These are phyloP conservation scores for Probosciger aterrimus DNA, from an alignment of 2,113 vertebrate species.

Conservation along the genomic window DNA sequence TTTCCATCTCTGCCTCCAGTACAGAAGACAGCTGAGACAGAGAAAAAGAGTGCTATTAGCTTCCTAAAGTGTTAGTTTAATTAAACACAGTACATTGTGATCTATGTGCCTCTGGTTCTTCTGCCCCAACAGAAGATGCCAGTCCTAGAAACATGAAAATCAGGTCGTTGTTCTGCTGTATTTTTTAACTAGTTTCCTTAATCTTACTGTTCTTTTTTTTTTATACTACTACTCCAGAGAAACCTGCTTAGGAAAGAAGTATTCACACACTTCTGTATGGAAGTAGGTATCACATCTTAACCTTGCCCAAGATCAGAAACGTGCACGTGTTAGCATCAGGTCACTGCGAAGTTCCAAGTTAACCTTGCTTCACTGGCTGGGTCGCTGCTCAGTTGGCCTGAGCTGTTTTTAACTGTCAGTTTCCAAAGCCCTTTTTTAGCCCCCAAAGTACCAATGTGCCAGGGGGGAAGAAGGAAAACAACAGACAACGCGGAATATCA, in stretches of 20 bases:
- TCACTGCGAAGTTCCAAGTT: not conserved
- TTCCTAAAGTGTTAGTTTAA: not conserved
- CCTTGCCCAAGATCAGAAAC: not conserved
- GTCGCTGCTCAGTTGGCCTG: not conserved
- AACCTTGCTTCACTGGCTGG: not conserved
- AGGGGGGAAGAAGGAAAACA: not conserved
- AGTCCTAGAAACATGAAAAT: not conserved
- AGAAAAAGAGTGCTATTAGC: not conserved
- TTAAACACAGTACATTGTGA: not conserved
- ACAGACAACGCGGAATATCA: not conserved
- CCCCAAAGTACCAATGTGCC: not conserved
- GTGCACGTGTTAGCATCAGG: not conserved
- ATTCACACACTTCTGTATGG: not conserved
- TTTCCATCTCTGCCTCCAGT: slow-evolving; percentile 96
- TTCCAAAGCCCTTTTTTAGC: not conserved
- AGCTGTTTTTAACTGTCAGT: not conserved
- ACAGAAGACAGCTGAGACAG: slow-evolving; percentile 87
- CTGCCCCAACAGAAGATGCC: not conserved
- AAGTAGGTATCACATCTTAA: not conserved
- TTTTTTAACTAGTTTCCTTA: not conserved
- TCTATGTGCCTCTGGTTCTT: not conserved
- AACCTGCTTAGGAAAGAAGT: not conserved
- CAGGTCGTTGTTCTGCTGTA: not conserved
- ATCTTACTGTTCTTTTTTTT: not conserved
- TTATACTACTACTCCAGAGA: not conserved